Conservation (phyloP, 2,888 invertebrate genomes). For the Dysmachus trigonus region DNA sequence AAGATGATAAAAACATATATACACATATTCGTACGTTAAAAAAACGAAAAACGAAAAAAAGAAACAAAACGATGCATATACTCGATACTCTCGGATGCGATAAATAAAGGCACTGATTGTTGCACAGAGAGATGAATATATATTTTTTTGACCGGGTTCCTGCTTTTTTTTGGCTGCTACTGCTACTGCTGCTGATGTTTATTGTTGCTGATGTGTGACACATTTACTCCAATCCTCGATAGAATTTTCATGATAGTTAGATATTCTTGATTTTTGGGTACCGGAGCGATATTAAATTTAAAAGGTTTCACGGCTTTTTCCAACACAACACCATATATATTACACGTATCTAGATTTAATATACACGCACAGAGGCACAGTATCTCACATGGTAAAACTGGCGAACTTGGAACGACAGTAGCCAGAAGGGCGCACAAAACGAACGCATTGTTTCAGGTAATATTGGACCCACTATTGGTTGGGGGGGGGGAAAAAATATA, state of each 20-base stretch:
- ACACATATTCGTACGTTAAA: not conserved
- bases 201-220: not conserved
- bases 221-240: not conserved
- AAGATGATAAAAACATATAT: slow-evolving; percentile 3
- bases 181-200: not conserved
- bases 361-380: slow-evolving; percentile 2
- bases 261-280: not conserved
- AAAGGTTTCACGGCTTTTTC: not conserved
- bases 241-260: not conserved
- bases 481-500: not conserved
- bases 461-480: slow-evolving; percentile 10
- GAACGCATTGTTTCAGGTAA: slow-evolving; percentile 14
- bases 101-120: slow-evolving; percentile 37
- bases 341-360: not conserved
- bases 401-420: not conserved
- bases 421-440: slow-evolving; percentile 17
- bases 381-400: not conserved
- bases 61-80: not conserved
- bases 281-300: not conserved
- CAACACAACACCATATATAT: not conserved
- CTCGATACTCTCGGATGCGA: not conserved
- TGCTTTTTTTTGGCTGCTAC: not conserved
- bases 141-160: not conserved
- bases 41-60: no score
- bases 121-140: not conserved